Conservation (phyloP, 2,888 invertebrate genomes). For the Lasiommata megera region DNA sequence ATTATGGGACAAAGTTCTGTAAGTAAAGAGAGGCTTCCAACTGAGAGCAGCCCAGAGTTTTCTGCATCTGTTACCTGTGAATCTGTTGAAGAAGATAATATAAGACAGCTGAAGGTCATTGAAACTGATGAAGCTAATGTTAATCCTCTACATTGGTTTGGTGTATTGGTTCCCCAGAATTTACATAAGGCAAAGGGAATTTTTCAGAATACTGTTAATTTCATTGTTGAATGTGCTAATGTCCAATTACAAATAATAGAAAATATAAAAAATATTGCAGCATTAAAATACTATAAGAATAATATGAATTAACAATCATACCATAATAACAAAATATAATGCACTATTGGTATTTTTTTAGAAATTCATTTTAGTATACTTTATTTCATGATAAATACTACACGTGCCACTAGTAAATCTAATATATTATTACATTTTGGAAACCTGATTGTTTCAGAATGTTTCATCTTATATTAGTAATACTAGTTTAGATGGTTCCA, state of each 20-base stretch:
- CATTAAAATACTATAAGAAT: constrained; percentile 51
- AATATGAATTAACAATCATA: background rate
- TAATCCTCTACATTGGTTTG: constrained; percentile 93
- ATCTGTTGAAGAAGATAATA: constrained; percentile 62
- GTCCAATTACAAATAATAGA: constrained; percentile 82
- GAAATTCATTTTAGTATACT: background rate
- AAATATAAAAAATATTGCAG: constrained; percentile 52
- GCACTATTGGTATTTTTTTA: background rate
- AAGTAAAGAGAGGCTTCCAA: constrained; percentile 86
- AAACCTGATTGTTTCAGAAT: too few species aligned
- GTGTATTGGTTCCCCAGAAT: constrained; percentile 90
- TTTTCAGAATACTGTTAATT: constrained; percentile 86
- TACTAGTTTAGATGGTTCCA: too few species aligned
- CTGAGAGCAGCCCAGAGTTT: constrained; percentile 80
- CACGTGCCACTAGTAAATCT: too few species aligned
- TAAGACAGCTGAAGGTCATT: constrained; percentile 60
- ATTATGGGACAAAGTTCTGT: constrained; percentile 89
- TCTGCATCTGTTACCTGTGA: constrained; percentile 61
- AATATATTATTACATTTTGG: too few species aligned
- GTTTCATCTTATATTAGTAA: too few species aligned
- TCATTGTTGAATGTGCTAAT: constrained; percentile 85
- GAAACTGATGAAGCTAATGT: constrained; percentile 53
- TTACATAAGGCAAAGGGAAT: constrained; percentile 87
- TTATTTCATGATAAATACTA: too few species aligned
- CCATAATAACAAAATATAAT: too few species aligned